Percentiles rank a stretch among this genome's conserved stretches.
phyloP scores from a whole-genome alignment of 2,888 invertebrate species.

The Invenusta paracnida region DNA sequence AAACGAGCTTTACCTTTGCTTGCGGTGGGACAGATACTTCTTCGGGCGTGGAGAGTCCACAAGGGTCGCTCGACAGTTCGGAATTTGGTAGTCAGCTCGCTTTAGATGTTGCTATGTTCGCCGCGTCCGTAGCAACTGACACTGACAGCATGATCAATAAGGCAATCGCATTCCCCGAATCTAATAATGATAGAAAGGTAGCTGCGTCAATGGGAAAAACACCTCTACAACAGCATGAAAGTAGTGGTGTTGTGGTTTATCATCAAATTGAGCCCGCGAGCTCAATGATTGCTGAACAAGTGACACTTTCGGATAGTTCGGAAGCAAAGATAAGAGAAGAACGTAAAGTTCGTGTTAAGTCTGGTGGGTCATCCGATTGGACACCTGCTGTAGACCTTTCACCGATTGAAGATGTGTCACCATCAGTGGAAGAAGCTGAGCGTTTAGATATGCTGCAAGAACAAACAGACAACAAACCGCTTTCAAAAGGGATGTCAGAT shows the following conservation, averaged over 20 bases:
- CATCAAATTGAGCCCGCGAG: neutral
- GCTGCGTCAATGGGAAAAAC: neutral
- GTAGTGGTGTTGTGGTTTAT: neutral
- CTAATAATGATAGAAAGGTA: neutral
- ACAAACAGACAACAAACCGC: neutral
- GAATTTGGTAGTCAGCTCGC: neutral
- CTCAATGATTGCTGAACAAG: neutral
- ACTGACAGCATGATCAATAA: constrained; percentile 33
- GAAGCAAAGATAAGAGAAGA: neutral
- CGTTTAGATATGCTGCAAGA: neutral
- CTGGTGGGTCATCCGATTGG: constrained; percentile 46
- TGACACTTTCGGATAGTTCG: neutral
- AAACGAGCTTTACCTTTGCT: no score
- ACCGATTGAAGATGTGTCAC: constrained; percentile 52
- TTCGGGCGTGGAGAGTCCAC: neutral
- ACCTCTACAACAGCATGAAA: no score
- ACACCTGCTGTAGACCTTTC: constrained; percentile 51
- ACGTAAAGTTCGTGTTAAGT: neutral
- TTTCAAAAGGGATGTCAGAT: neutral
- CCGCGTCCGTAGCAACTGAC: constrained; percentile 31
- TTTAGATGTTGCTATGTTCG: constrained; percentile 32
- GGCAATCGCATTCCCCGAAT: constrained; percentile 13
- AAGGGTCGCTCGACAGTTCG: neutral
- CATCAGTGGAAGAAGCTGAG: constrained; percentile 51
- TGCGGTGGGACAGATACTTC: no score